phyloP scores from a whole-genome alignment of 2,888 invertebrate genomes.

The Girardia tigrina region DNA sequence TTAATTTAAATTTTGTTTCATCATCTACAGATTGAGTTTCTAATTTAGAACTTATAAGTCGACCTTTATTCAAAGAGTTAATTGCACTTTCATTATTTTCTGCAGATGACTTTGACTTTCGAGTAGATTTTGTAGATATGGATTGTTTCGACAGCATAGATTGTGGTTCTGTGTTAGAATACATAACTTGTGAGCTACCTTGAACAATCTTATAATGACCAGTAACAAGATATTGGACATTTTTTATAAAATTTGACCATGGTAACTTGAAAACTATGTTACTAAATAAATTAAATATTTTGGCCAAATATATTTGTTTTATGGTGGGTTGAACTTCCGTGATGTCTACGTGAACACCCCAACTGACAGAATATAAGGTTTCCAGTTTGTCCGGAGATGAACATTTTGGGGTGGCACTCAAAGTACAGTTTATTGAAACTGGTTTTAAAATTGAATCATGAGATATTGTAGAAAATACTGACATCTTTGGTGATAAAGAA shows the following conservation, averaged over 20 bases:
- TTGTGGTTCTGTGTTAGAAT: background rate
- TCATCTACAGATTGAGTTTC: background rate
- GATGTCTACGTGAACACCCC: background rate
- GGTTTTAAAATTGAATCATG: slow-evolving; percentile 3
- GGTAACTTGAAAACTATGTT: background rate
- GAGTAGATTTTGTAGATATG: background rate
- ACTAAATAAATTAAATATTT: background rate
- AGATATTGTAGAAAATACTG: background rate
- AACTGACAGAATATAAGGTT: background rate
- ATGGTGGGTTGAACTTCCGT: background rate
- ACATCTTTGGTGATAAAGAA: background rate
- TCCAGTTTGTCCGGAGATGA: background rate
- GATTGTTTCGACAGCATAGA: background rate
- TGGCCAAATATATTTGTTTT: background rate
- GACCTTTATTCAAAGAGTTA: background rate
- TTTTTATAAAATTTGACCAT: background rate
- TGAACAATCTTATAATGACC: background rate
- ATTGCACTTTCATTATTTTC: background rate
- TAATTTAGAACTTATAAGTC: background rate
- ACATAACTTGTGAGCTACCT: background rate
- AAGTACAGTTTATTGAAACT: background rate
- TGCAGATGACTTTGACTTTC: background rate
- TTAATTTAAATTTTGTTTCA: slow-evolving; percentile 4
- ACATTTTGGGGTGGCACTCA: slow-evolving; percentile 9
- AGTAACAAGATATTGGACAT: background rate